Base-by-base conservation (phyloP, 2,113 vertebrate species). In the Alouatta palliata region DNA sequence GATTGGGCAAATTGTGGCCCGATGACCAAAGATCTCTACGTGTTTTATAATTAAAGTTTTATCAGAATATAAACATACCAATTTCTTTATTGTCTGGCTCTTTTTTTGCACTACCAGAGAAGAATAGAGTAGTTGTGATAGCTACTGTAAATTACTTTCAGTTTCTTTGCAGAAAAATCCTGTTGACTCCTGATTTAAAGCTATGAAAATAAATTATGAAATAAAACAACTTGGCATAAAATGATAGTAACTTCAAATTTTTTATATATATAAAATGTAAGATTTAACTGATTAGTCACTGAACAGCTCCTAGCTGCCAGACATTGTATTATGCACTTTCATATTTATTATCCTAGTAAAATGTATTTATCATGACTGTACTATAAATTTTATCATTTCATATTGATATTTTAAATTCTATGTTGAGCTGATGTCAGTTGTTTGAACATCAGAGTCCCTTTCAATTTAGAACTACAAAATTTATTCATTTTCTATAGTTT, bases 351-450 rank as follows among this genome's bases (percentile, higher is more conserved):
- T 77, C 21, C 85, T 81, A 80, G 35, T 64, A 49, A 58, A 47
- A 37, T 66, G 3, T n/a, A 84, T 88, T 77, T 89, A 4, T 79
- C 73, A 6, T 25, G 23, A 80, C 6, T 87, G 7, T 19, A 52
- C 21, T 94, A 11, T 96, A 23, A 76, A 75, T 87, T 79, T 91
- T 2, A 64, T 49, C 35, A 70, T 83, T 95, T 86, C 77, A 20
- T 87, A 84, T 70, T 96, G 37, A 30, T 70, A 90, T 92, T 97
- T 87, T 82, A 91, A 95, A 83, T 79, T 96, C 25, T 94, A 20
- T 79, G 58, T 35, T 77, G 49, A 90, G 43, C 35, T 81, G 30
- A 17, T 92, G 14, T 21, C 20, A 80, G 1, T 92, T 86, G 5
- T 87, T 94, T 90, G 8, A 95, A 27, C 17, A 56, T 94, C 58